Percentiles rank a stretch among this genome's conserved stretches.
Evolutionary conservation across 2,797 vertebrate species (phyloP).

Genomic region (Phalanger gymnotis): DNA sequence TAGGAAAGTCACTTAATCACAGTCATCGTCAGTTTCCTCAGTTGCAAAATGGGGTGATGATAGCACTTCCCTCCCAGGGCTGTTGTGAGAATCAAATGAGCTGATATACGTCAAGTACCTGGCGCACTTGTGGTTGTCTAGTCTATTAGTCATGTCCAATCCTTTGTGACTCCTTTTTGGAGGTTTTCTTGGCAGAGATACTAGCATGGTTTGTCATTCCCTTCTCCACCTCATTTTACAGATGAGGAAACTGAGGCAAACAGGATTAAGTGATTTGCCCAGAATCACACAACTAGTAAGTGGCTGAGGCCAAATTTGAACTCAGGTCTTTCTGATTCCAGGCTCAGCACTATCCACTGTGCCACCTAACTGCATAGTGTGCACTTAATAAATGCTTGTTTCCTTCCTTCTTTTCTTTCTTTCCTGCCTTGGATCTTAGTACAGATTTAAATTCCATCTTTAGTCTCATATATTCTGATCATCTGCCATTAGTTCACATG

Average conservation of each 20-base stretch:
- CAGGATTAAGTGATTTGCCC: not conserved
- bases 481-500: constrained; percentile 14
- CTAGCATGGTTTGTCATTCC: not conserved
- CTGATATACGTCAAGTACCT: not conserved
- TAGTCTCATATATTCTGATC: not conserved
- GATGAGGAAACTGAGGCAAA: not conserved
- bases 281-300: not conserved
- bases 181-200: not conserved
- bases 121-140: not conserved
- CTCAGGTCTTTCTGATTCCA: not conserved
- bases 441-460: constrained; percentile 9
- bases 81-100: not conserved
- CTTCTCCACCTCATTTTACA: not conserved
- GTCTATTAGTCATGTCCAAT: too few relatives aligned
- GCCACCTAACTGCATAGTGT: not conserved
- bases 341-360: not conserved
- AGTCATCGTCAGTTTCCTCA: not conserved
- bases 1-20: not conserved
- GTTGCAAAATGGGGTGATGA: not conserved
- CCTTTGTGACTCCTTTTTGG: not conserved
- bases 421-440: constrained; percentile 4
- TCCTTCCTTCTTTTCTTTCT: not conserved
- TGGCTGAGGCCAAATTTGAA: not conserved
- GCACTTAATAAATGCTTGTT: not conserved
- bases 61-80: not conserved